These are phyloP conservation scores for Caenorhabditis wallacei DNA, from an alignment of 2,888 invertebrate species.

Conservation along the genomic window DNA sequence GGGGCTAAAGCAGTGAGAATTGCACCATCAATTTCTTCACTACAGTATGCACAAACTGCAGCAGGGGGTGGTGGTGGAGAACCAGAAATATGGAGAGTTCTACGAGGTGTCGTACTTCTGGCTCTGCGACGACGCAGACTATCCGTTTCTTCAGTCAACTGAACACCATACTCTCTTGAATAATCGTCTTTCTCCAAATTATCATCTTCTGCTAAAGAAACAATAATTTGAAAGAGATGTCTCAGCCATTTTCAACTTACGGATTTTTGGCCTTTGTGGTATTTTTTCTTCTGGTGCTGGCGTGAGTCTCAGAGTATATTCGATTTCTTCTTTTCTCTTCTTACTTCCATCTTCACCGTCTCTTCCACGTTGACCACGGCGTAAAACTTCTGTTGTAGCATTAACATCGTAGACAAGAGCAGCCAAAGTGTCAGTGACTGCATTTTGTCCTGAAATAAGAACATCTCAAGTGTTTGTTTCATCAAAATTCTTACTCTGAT, in stretches of 20 bases:
- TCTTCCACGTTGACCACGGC: conserved; percentile 71
- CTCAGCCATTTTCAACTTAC: conserved; percentile 31
- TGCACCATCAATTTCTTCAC: conserved; percentile 76
- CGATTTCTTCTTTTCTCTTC: conserved; percentile 73
- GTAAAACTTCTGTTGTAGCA: conserved; percentile 82
- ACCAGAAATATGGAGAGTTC: conserved; percentile 80
- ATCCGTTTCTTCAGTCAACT: conserved; percentile 80
- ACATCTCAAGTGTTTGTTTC: too few relatives aligned
- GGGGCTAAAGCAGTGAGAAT: conserved; percentile 83
- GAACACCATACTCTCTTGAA: conserved; percentile 80
- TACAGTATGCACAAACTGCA: conserved; percentile 82
- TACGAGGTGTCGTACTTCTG: conserved; percentile 79
- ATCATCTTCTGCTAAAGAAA: conserved; percentile 77
- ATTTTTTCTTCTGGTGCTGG: conserved; percentile 78
- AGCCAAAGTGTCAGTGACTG: conserved; percentile 82
- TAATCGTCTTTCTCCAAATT: conserved; percentile 78
- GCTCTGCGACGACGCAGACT: conserved; percentile 80
- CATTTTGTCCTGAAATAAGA: conserved; percentile 77
- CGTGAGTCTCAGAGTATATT: conserved; percentile 80
- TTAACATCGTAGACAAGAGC: conserved; percentile 83
- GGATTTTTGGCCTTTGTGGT: conserved; percentile 57
- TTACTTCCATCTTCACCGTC: conserved; percentile 65
- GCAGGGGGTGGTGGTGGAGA: conserved; percentile 76
- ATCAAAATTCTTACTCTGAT: conserved; percentile 71
- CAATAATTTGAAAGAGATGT: too few relatives aligned